Base-by-base conservation (phyloP, 2,888 invertebrate genomes). In the Agrochola lota region DNA sequence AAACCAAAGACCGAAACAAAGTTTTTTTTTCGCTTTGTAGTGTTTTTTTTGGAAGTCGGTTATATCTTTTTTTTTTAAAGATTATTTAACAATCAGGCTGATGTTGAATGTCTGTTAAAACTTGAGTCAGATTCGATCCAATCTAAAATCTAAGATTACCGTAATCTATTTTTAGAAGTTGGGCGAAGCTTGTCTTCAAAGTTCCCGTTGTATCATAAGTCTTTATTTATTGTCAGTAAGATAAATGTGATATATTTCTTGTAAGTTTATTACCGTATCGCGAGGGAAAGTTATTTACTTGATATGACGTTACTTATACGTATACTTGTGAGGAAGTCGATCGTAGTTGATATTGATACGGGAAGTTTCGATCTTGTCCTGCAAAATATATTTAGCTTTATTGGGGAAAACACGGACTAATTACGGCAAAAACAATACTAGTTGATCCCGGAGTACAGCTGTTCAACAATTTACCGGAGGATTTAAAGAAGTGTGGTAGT, bases 231-330 rank as follows among this genome's bases (percentile, higher is more conserved):
- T 77, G 63, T 71, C 69, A 77, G 62, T 30, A 74, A 83, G 85
- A 88, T 82, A 81, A 78, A 85, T 87, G 78, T 73, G 57, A 80
- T 74, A 78, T 83, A 66, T 82, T 82, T 67, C 72, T 12, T 52
- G 52, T 43, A 85, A 83, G 79, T 87, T 87, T 77, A 71, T 75
- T 78, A 80, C 73, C 57, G 69, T 85, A 78, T 80, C 62, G 69
- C 75, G 52, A 55, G 52, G 49, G 71, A 81, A 88, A 87, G 73
- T 88, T 86, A 75, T 81, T 87, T 79, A 83, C 78, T 85, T 64
- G 79, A 75, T 79, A 83, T 78, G 77, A 78, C 63, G 70, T 87
- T 83, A 49, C 70, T 77, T 74, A 83, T 77, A 49, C 70, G 76
- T 74, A 83, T 77, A 66, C 72, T 78, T 81, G 62, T 77, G 66